Evolutionary conservation across 2,888 invertebrate genomes (phyloP).

Genomic region (Yponomeuta sedellus): DNA sequence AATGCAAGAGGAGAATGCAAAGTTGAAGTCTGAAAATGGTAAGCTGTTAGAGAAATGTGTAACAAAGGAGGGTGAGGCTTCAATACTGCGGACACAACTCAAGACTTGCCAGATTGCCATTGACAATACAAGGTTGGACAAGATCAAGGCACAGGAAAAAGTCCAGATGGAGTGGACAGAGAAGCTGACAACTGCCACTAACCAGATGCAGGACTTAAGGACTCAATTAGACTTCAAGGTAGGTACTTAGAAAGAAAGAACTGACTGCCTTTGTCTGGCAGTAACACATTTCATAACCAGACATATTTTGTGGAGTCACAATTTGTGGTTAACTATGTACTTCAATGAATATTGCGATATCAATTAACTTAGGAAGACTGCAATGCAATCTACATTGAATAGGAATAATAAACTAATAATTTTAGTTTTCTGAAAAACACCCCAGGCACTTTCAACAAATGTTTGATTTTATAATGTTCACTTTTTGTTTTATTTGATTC

Average conservation of each 20-base stretch:
- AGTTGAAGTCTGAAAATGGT: conserved; percentile 61
- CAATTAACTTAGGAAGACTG: too few species aligned
- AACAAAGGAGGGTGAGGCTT: conserved; percentile 76
- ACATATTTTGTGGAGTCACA: too few species aligned
- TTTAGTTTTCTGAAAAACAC: too few species aligned
- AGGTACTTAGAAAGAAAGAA: conserved; percentile 1
- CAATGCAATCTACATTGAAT: too few species aligned
- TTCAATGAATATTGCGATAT: not conserved
- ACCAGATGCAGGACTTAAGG: conserved; percentile 59
- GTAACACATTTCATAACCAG: not conserved
- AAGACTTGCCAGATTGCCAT: conserved; percentile 60
- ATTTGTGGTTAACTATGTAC: not conserved
- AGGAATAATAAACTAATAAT: too few species aligned
- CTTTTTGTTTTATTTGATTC: not conserved
- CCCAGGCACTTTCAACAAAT: too few species aligned
- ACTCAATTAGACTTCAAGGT: conserved; percentile 78
- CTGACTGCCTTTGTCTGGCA: not conserved
- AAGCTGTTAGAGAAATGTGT: conserved; percentile 66
- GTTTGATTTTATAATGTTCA: too few species aligned
- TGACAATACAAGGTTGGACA: conserved; percentile 61
- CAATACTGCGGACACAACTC: conserved; percentile 72
- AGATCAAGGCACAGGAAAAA: conserved; percentile 60
- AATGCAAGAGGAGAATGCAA: conserved; percentile 58
- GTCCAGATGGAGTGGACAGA: conserved; percentile 70
- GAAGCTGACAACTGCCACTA: conserved; percentile 54